Evolutionary conservation across 2,888 invertebrate genomes (phyloP), one percentile per base, ranked within the genome.

Genomic region (Nomada flava): DNA sequence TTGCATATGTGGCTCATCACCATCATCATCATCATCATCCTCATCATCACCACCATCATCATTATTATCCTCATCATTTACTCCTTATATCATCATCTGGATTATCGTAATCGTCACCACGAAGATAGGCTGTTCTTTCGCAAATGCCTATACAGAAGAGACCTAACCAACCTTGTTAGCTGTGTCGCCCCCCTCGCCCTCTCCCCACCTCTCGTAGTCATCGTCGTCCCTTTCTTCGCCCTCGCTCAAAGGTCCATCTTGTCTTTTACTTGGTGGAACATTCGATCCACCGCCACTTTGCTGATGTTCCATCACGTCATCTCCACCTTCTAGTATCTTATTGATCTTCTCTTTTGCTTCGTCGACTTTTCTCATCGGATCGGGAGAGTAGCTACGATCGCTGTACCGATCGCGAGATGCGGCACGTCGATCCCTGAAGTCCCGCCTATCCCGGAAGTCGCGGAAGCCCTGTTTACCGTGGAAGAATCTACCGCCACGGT

Each of bases 361-460:
- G 87, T 94, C 94, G 26, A 94, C 94, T 82, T 94, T 94, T 53
- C 94, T 94, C 94, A 95, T 95, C 0, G 94, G 94, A 87, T 95
- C 94, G 1, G 91, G 94, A 77, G 95, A 94, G 85, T 95, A 94
- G 86, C 95, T 94, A 87, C 95, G 91, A 83, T 94, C 95, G 91
- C 95, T 94, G 92, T 95, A 94, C 42, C 94, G 88, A 67, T 94
- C 94, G 52, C 94, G 87, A 0, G 94, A 94, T 0, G 87, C 87
- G 7, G 95, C 95, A 86, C 95, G 95, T 59, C 97, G 95, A 71
- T 96, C 96, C 85, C 95, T 94, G 74, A 96, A 96, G 86, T 95
- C 95, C 65, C 96, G 94, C 7, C 96, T 94, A 90, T 96, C 96
- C 78, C 96, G 95, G 93, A 96, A 96, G 91, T 96, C 96, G 50